A percentile compares a stretch with the other conserved stretches of the same genome.
Conservation (phyloP, 1,140 invertebrate species). For the Amphibalanus amphitrite region DNA sequence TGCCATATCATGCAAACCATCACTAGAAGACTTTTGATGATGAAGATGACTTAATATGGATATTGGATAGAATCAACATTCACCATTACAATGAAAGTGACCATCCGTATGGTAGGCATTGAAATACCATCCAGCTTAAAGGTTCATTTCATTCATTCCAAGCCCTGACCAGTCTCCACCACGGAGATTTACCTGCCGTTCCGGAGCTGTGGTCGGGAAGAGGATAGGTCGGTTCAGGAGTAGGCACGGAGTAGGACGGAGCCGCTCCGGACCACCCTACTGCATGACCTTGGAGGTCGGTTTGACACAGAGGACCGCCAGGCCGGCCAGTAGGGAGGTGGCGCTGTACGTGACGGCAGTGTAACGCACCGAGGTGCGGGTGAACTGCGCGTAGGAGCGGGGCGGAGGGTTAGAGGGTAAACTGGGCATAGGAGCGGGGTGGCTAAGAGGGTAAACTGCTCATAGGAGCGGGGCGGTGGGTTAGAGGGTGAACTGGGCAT, state of each 20-base stretch:
- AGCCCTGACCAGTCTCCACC: too few species aligned
- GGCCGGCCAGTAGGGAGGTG: conserved; percentile 46
- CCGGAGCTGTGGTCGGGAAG: too few species aligned
- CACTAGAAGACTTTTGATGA: too few species aligned
- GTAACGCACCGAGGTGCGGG: background rate
- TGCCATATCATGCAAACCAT: background rate
- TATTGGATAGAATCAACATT: too few species aligned
- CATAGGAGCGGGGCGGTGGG: background rate
- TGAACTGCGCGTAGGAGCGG: background rate
- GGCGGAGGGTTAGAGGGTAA: background rate
- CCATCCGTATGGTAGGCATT: too few species aligned
- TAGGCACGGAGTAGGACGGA: background rate
- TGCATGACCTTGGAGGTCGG: conserved; percentile 40
- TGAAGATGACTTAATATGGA: too few species aligned
- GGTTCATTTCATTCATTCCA: too few species aligned
- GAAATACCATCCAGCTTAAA: too few species aligned
- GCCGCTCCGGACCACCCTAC: background rate
- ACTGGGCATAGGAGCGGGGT: background rate
- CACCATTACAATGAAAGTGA: too few species aligned
- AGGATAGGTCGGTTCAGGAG: background rate
- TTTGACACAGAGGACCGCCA: conserved; percentile 51
- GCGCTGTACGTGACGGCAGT: conserved; percentile 38
- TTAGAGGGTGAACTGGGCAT: background rate
- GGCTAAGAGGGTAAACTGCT: background rate
- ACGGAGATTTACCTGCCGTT: too few species aligned